Evolutionary conservation across 2,797 vertebrate species (phyloP).

Genomic region (Nothura maculosa): DNA sequence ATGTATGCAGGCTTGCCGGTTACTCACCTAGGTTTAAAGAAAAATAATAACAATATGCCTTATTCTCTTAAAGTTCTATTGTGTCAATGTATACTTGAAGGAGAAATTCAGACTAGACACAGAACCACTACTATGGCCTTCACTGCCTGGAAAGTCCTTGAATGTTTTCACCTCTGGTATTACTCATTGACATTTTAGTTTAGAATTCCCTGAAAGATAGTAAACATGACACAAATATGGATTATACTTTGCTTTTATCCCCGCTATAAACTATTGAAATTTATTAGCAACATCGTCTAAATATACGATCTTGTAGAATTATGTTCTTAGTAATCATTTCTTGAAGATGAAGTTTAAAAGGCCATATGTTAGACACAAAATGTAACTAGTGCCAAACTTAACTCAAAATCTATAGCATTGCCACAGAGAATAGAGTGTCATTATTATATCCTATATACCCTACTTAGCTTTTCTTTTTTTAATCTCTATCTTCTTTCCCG

Average conservation of each 20-base stretch:
- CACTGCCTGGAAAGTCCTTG: not conserved
- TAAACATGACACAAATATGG: not conserved
- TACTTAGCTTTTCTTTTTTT: not conserved
- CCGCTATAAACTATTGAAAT: not conserved
- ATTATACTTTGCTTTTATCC: not conserved
- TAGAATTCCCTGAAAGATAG: not conserved
- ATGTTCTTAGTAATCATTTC: not conserved
- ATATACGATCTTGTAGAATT: not conserved
- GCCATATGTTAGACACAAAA: not conserved
- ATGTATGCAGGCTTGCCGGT: accelerated
- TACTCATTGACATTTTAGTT: not conserved
- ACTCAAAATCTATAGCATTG: not conserved
- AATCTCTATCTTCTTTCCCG: not conserved
- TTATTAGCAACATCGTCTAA: not conserved
- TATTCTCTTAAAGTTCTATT: not conserved
- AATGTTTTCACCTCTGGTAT: not conserved
- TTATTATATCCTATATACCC: not conserved
- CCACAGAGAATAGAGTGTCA: not conserved
- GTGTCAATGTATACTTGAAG: not conserved
- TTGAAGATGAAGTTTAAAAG: not conserved
- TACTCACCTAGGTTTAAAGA: not conserved
- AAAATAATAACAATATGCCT: not conserved
- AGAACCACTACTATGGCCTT: not conserved
- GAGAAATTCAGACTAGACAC: not conserved
- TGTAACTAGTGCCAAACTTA: not conserved